Evolutionary conservation across 2,113 vertebrate species (phyloP).

Genomic region (Neoarius graeffei): DNA sequence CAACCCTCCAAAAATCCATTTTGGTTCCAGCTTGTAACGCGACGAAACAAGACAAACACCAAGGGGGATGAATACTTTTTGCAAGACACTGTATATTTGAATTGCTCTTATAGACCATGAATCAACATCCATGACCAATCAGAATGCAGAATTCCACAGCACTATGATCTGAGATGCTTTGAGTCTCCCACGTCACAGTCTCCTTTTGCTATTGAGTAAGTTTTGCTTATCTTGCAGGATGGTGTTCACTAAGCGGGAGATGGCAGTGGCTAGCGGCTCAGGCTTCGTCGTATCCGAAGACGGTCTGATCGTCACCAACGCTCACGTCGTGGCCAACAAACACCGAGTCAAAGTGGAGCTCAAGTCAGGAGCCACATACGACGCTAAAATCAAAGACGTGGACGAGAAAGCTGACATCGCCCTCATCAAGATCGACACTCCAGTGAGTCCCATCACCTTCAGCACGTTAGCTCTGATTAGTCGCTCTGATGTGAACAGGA

Average conservation of each 20-base stretch:
- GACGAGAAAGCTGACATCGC: slow-evolving; percentile 98
- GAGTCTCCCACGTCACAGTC: background rate
- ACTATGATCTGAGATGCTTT: background rate
- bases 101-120: background rate
- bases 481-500: background rate
- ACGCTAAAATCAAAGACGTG: slow-evolving; percentile 94
- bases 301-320: slow-evolving; percentile 94
- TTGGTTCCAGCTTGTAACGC: too few relatives aligned
- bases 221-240: slow-evolving; percentile 70
- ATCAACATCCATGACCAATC: background rate
- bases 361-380: slow-evolving; percentile 85
- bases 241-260: slow-evolving; percentile 87
- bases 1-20: too few relatives aligned
- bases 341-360: slow-evolving; percentile 93
- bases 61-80: too few relatives aligned
- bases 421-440: slow-evolving; percentile 89
- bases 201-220: slow-evolving; percentile 20
- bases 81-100: too few relatives aligned
- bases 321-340: slow-evolving; percentile 96
- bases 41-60: too few relatives aligned
- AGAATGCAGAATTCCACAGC: background rate
- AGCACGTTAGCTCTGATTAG: background rate
- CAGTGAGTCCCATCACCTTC: slow-evolving; percentile 68
- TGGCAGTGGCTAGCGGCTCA: slow-evolving; percentile 91
- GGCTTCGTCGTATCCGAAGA: slow-evolving; percentile 96